Conservation (phyloP, 2,113 vertebrate genomes). For the Microtus montanus region DNA sequence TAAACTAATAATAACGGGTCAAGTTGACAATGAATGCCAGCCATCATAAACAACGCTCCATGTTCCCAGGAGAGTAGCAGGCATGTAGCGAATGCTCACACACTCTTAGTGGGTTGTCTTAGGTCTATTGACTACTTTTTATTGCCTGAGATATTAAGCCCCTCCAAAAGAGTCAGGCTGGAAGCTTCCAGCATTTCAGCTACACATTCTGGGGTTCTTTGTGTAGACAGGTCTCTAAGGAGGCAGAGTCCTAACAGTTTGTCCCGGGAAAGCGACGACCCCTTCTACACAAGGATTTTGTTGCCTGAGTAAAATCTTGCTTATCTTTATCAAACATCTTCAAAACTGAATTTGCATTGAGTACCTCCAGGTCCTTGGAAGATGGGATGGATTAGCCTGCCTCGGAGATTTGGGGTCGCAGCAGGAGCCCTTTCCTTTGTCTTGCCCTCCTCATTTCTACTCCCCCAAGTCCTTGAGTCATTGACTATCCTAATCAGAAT, state of each 20-base stretch:
- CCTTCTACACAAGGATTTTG: background rate
- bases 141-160: background rate
- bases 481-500: conserved; percentile 65
- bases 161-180: background rate
- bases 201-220: background rate
- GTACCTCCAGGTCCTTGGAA: background rate
- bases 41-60: background rate
- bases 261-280: background rate
- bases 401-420: background rate
- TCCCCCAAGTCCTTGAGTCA: background rate
- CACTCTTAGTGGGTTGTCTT: background rate
- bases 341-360: conserved; percentile 14
- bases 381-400: background rate
- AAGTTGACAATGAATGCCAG: background rate
- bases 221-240: background rate
- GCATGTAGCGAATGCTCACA: background rate
- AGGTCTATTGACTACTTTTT: background rate
- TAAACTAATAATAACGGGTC: background rate
- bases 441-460: background rate
- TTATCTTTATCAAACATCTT: conserved; percentile 7
- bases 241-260: background rate
- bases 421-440: background rate
- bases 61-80: background rate
- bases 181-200: background rate
- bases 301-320: background rate